Evolutionary conservation across 2,113 vertebrate genomes (phyloP).

Genomic region (Lathamus discolor): DNA sequence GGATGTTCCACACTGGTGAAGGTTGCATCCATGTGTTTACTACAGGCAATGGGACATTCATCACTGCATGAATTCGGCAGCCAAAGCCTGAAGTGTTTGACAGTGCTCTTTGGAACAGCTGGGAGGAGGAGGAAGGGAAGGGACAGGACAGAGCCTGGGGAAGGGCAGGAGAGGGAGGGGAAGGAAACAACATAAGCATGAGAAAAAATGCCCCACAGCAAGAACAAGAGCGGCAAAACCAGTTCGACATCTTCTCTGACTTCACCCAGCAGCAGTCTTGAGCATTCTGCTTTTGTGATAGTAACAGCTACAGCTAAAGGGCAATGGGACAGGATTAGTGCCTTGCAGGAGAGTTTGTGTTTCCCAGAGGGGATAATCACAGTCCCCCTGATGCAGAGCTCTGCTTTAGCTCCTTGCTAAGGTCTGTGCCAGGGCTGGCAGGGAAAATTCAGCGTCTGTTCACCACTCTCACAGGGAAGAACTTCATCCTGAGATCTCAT

Average conservation of each 20-base stretch:
- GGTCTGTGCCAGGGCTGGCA: background rate
- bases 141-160: background rate
- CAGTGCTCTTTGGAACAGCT: background rate
- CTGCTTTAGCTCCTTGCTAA: background rate
- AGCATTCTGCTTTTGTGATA: accelerated
- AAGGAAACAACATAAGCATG: slow-evolving; percentile 4
- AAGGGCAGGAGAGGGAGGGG: background rate
- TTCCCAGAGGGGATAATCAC: background rate
- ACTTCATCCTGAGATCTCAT: background rate
- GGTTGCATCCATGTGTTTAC: background rate
- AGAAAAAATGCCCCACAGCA: slow-evolving; percentile 5
- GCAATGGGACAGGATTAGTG: accelerated
- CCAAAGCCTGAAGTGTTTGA: slow-evolving; percentile 45
- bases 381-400: accelerated
- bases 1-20: background rate
- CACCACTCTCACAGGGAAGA: background rate
- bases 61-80: background rate
- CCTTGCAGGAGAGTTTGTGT: background rate
- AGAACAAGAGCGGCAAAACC: background rate
- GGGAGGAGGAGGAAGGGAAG: background rate
- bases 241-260: background rate
- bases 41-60: background rate
- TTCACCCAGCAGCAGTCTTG: background rate
- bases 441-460: background rate
- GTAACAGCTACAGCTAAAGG: background rate